Percentiles rank a stretch among this genome's conserved stretches.
Evolutionary conservation across 2,113 vertebrate genomes (phyloP).

Genomic region (Dasyurus viverrinus): DNA sequence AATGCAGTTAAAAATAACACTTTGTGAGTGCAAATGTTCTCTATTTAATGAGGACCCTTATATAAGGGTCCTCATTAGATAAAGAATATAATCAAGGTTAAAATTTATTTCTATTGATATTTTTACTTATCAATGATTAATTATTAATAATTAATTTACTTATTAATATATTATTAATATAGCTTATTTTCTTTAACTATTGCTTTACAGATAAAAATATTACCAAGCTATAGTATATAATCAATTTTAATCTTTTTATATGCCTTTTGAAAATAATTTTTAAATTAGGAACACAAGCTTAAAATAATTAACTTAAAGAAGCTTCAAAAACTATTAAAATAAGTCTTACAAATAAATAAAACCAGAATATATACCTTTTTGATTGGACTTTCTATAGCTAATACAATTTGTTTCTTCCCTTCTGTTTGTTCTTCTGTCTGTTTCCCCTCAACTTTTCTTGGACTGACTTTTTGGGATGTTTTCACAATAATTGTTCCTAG

Average conservation of each 20-base stretch:
- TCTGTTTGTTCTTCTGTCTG: slow-evolving; percentile 66
- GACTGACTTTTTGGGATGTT: slow-evolving; percentile 70
- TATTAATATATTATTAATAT: too few species aligned
- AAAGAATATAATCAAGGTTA: slow-evolving; percentile 24
- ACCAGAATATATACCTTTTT: slow-evolving; percentile 69
- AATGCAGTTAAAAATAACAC: background rate
- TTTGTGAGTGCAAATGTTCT: background rate
- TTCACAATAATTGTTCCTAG: slow-evolving; percentile 76
- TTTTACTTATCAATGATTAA: slow-evolving; percentile 30
- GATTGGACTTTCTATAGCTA: slow-evolving; percentile 57
- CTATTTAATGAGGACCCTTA: background rate
- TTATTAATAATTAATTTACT: too few species aligned
- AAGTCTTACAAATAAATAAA: slow-evolving; percentile 31
- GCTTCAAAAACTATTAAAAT: slow-evolving; percentile 29
- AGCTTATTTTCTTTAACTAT: background rate
- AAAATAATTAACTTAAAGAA: background rate
- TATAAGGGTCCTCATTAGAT: background rate
- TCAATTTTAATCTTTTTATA: slow-evolving; percentile 24
- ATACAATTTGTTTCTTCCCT: slow-evolving; percentile 51
- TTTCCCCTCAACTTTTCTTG: slow-evolving; percentile 63
- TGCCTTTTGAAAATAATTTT: slow-evolving; percentile 36
- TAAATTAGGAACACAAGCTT: slow-evolving; percentile 13
- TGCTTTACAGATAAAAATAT: slow-evolving; percentile 9
- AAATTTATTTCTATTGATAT: slow-evolving; percentile 18
- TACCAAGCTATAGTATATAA: background rate